Evolutionary conservation across 2,888 invertebrate species (phyloP).

Genomic region (Drosophila fungiperda): DNA sequence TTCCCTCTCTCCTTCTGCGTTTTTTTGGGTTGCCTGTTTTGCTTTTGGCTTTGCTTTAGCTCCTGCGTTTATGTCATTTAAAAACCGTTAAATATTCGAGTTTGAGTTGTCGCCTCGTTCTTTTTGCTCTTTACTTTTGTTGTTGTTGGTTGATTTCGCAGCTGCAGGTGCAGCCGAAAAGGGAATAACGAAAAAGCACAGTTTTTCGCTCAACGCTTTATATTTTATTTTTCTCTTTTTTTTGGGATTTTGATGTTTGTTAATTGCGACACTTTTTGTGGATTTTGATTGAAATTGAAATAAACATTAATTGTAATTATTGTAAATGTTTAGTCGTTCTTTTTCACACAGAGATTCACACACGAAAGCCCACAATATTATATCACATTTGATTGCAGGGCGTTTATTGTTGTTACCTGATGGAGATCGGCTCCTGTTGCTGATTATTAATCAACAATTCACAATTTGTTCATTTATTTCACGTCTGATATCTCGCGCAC

Average conservation of each 20-base stretch:
- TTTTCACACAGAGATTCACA: conserved; percentile 16
- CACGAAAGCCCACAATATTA: conserved; percentile 33
- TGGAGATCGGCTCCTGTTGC: conserved; percentile 55
- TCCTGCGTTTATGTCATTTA: conserved; percentile 42
- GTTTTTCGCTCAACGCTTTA: conserved; percentile 41
- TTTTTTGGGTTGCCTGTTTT: conserved; percentile 12
- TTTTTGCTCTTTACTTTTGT: conserved; percentile 21
- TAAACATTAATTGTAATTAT: conserved; percentile 33
- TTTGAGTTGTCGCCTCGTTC: conserved; percentile 30
- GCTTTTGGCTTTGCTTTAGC: conserved; percentile 9
- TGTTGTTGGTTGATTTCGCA: conserved; percentile 4
- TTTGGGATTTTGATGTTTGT: conserved; percentile 40
- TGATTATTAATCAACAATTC: conserved; percentile 40
- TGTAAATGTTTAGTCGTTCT: conserved; percentile 35
- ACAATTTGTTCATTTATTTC: conserved; percentile 60
- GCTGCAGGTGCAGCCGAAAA: conserved; percentile 17
- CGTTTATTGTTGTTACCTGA: conserved; percentile 32
- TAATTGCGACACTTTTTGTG: conserved; percentile 27
- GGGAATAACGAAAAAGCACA: conserved; percentile 52
- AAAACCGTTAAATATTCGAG: conserved; percentile 36
- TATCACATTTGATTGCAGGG: conserved; percentile 34
- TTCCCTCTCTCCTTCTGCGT: neutral
- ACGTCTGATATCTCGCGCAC: conserved; percentile 59
- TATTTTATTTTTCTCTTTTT: conserved; percentile 12
- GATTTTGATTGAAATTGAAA: conserved; percentile 28